Percentiles rank a stretch among this genome's conserved stretches.
These are phyloP conservation scores for Huso huso DNA, from an alignment of 2,797 vertebrate species.

Conservation along the genomic window DNA sequence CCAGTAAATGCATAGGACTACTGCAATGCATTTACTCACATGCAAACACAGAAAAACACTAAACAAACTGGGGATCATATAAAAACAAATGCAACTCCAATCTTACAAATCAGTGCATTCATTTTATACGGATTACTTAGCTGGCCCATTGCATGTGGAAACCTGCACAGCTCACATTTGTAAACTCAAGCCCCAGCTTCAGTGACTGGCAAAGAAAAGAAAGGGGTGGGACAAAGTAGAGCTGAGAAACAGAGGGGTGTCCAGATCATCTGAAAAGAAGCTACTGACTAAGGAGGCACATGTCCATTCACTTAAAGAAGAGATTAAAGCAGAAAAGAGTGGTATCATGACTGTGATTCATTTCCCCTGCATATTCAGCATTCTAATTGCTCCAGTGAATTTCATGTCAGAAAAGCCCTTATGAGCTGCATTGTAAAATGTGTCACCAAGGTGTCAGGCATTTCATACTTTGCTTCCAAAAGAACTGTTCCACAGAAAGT, in stretches of 20 bases:
- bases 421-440: conserved; percentile 61
- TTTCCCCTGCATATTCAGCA: conserved; percentile 45
- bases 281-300: background rate
- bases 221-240: background rate
- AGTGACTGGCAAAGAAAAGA: too few species aligned
- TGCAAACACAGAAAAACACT: too few species aligned
- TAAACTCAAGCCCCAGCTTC: background rate
- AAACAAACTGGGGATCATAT: too few species aligned
- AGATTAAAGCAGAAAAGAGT: conserved; percentile 29
- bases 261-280: conserved; percentile 6
- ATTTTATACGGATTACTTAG: too few species aligned
- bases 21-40: too few species aligned
- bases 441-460: conserved; percentile 78
- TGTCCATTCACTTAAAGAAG: conserved; percentile 7
- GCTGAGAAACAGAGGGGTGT: background rate
- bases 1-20: too few species aligned
- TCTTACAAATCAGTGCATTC: too few species aligned
- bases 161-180: background rate
- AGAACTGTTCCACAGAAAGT: conserved; percentile 33
- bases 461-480: conserved; percentile 87
- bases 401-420: conserved; percentile 31
- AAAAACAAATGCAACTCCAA: too few species aligned
- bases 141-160: background rate
- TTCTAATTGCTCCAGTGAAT: conserved; percentile 32
- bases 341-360: conserved; percentile 37